Conservation (phyloP, 2,113 vertebrate species). For the Gymnobelideus leadbeateri region DNA sequence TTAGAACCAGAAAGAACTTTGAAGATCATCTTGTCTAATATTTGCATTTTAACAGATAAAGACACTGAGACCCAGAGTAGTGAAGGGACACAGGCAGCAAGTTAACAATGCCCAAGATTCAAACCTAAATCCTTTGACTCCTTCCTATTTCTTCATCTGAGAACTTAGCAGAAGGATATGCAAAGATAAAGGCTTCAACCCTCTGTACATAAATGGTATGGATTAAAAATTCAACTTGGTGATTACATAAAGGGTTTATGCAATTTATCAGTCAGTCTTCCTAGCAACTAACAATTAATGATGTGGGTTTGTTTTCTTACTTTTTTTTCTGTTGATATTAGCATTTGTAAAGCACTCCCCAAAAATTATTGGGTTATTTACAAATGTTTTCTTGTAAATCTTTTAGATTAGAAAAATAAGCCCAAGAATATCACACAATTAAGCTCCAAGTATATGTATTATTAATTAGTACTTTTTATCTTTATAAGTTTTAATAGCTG, state of each 20-base stretch:
- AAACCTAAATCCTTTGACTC: background rate
- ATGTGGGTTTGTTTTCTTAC: background rate
- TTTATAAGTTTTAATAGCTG: background rate
- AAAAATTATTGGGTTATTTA: constrained; percentile 4
- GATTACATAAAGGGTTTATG: background rate
- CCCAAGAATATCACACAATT: background rate
- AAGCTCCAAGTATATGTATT: background rate
- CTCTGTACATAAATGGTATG: background rate
- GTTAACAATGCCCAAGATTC: background rate
- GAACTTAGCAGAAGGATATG: background rate
- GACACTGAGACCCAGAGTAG: background rate
- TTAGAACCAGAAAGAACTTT: background rate
- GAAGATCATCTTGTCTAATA: background rate
- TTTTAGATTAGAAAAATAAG: background rate
- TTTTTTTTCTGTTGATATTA: background rate
- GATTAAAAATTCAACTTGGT: background rate
- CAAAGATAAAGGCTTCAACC: background rate
- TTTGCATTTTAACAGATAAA: background rate
- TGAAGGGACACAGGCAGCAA: background rate
- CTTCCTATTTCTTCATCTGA: background rate
- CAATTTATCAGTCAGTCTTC: constrained; percentile 1
- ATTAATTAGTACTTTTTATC: constrained; percentile 4
- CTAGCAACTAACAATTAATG: background rate
- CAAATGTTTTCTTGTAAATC: constrained; percentile 5
- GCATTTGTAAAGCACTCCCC: background rate